These are phyloP conservation scores for Pecten maximus DNA, from an alignment of 2,888 invertebrate genomes.

Conservation along the genomic window DNA sequence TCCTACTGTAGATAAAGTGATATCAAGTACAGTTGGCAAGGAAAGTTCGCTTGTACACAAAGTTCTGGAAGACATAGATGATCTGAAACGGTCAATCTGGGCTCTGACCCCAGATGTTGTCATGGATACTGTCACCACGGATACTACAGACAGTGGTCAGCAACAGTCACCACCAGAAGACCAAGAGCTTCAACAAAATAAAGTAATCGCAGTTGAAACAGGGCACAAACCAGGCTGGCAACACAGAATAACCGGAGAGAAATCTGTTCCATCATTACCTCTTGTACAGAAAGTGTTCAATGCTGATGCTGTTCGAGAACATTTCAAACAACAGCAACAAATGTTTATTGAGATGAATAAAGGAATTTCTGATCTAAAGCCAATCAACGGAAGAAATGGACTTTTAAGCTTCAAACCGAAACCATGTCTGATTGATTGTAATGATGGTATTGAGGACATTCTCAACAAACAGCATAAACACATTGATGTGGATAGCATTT, in stretches of 20 bases:
- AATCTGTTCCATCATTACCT: background rate
- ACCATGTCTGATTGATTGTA: background rate
- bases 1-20: background rate
- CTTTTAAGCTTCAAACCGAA: background rate
- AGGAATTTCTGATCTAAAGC: background rate
- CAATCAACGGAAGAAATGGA: background rate
- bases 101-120: conserved; percentile 36
- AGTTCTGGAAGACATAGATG: conserved; percentile 46
- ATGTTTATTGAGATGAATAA: background rate
- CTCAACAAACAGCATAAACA: background rate
- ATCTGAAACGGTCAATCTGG: conserved; percentile 44
- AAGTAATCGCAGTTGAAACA: background rate
- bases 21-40: background rate
- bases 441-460: background rate
- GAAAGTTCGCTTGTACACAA: conserved; percentile 42
- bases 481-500: background rate
- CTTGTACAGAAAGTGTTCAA: background rate
- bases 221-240: background rate
- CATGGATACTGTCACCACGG: background rate
- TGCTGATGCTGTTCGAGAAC: background rate
- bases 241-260: background rate
- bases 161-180: background rate
- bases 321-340: conserved; percentile 21
- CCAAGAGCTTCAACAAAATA: background rate
- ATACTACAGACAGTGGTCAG: background rate